Percentiles rank a stretch among this genome's conserved stretches.
These are phyloP conservation scores for Amyelois transitella DNA, from an alignment of 1,140 invertebrate species.

Conservation along the genomic window DNA sequence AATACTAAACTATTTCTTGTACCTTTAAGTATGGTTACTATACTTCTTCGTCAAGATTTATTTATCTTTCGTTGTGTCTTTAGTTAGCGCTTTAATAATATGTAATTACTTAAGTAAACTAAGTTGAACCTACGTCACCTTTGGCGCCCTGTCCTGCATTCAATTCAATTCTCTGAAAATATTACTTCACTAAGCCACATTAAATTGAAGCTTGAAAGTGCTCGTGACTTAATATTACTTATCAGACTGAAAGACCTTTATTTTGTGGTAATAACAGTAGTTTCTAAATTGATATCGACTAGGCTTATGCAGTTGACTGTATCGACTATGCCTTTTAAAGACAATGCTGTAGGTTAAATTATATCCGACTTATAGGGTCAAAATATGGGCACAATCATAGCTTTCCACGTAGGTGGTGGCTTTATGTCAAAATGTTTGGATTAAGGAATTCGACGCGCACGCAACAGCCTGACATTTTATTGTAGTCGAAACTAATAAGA, in stretches of 20 bases:
- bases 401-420: conserved; percentile 19
- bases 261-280: neutral
- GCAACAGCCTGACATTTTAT: conserved; percentile 1
- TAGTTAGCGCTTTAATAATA: no score
- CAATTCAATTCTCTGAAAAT: neutral
- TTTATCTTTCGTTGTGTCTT: no score
- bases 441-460: neutral
- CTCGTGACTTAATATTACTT: neutral
- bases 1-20: no score
- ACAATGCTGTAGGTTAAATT: conserved; percentile 11
- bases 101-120: no score
- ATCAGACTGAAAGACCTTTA: neutral
- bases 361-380: conserved; percentile 41
- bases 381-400: conserved; percentile 18
- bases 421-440: neutral
- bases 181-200: neutral
- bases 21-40: no score
- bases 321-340: conserved; percentile 11
- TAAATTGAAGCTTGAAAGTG: neutral
- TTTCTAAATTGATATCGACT: neutral
- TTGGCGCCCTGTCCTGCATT: neutral
- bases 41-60: no score
- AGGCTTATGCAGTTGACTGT: neutral
- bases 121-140: no score
- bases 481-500: neutral